A percentile compares a stretch with the other conserved stretches of the same genome.
Evolutionary conservation across 2,113 vertebrate species (phyloP).

Genomic region (Microtus oregoni): DNA sequence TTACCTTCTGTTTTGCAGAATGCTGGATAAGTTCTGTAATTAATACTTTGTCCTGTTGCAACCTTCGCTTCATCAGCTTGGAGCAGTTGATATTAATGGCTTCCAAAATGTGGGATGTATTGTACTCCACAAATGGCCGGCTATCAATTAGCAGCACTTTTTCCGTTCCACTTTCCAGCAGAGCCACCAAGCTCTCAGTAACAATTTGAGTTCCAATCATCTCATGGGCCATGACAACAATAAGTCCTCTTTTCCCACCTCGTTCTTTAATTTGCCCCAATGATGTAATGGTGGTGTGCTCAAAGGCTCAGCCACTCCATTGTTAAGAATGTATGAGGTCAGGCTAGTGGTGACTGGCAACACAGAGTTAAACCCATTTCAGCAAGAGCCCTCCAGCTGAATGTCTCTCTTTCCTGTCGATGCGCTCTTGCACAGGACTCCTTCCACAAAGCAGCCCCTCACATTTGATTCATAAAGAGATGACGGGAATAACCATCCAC

Average conservation of each 20-base stretch:
- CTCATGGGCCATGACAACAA: constrained; percentile 89
- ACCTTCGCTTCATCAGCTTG: constrained; percentile 97
- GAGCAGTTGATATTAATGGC: constrained; percentile 98
- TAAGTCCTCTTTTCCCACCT: constrained; percentile 81
- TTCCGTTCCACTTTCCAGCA: constrained; percentile 94
- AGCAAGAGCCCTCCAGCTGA: constrained; percentile 84
- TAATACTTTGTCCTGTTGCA: constrained; percentile 97
- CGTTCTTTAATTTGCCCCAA: constrained; percentile 83
- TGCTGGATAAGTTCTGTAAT: constrained; percentile 97
- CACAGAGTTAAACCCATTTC: constrained; percentile 87
- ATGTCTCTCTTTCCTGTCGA: constrained; percentile 82
- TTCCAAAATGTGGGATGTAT: constrained; percentile 95
- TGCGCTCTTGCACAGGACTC: constrained; percentile 78
- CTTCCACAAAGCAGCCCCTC: constrained; percentile 86
- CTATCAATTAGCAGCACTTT: constrained; percentile 96
- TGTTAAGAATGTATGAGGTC: constrained; percentile 90
- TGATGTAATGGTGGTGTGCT: constrained; percentile 90
- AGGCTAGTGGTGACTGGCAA: constrained; percentile 89
- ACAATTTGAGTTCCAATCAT: constrained; percentile 87
- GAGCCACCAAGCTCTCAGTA: constrained; percentile 92
- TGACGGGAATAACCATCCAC: constrained; percentile 85
- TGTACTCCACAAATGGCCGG: constrained; percentile 97
- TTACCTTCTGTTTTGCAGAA: constrained; percentile 95
- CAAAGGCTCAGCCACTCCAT: constrained; percentile 92
- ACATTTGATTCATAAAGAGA: constrained; percentile 85